A percentile compares a stretch with the other conserved stretches of the same genome.
Conservation (phyloP, 92 coral and sea anemone genomes). For the Scolanthus callimorphus region DNA sequence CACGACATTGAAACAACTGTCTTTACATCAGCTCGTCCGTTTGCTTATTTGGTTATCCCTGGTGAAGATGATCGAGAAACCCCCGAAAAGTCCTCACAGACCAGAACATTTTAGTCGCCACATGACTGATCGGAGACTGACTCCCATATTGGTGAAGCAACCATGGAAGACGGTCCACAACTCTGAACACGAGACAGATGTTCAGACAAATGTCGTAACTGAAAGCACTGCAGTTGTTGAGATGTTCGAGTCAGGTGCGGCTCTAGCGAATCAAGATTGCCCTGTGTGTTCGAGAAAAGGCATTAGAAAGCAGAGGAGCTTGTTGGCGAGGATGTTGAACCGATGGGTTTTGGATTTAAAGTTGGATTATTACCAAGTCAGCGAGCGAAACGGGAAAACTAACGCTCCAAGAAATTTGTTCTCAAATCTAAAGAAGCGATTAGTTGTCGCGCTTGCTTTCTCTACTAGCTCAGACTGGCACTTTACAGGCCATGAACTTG, state of each 20-base stretch:
- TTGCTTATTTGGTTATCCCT: too few species aligned
- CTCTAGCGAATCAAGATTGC: conserved; percentile 6
- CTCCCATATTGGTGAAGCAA: neutral
- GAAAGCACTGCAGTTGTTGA: conserved; percentile 7
- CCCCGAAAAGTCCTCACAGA: conserved; percentile 1
- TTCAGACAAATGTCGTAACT: too few species aligned
- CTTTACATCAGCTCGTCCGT: too few species aligned
- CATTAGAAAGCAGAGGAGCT: neutral
- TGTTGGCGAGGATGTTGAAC: neutral
- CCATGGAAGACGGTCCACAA: conserved; percentile 1
- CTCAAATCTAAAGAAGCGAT: conserved; percentile 10
- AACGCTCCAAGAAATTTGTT: conserved; percentile 5
- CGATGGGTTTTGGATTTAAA: conserved; percentile 21
- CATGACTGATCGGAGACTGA: neutral
- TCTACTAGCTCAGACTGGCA: conserved; percentile 3
- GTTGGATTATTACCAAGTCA: conserved; percentile 6
- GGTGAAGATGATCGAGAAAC: neutral
- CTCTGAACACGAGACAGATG: too few species aligned
- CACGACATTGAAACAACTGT: too few species aligned
- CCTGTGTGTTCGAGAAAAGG: conserved; percentile 17
- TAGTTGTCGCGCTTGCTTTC: neutral
- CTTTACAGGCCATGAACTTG: conserved; percentile 7
- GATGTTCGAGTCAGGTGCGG: conserved; percentile 7
- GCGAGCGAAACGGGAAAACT: conserved; percentile 2
- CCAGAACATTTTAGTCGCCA: conserved; percentile 16